A percentile compares a stretch with the other conserved stretches of the same genome.
Evolutionary conservation across 2,113 vertebrate species (phyloP).

Genomic region (Leptobrachium ailaonicum): DNA sequence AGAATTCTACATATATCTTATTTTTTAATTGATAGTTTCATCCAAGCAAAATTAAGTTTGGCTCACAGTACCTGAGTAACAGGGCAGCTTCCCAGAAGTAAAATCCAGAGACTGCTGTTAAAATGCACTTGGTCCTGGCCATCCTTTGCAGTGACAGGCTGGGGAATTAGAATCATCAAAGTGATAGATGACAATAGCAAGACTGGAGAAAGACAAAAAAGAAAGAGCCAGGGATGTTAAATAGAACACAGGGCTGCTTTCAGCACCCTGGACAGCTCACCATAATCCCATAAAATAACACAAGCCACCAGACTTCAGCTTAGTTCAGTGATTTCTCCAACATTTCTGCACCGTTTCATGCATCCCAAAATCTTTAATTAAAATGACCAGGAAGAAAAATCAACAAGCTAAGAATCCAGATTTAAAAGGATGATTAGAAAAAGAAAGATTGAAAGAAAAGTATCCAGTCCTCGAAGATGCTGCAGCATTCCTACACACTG

Average conservation of each 20-base stretch:
- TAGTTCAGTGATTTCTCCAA: background rate
- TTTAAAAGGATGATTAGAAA: background rate
- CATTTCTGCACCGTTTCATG: background rate
- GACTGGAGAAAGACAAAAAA: background rate
- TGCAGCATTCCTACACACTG: slow-evolving; percentile 37
- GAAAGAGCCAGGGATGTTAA: background rate
- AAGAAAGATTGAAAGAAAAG: background rate
- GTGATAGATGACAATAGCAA: slow-evolving; percentile 19
- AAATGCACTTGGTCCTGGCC: slow-evolving; percentile 64
- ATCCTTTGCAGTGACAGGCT: slow-evolving; percentile 49
- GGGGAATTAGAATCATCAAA: slow-evolving; percentile 41
- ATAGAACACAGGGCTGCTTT: background rate
- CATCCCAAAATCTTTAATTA: background rate
- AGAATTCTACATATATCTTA: too few species aligned
- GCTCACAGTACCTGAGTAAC: slow-evolving; percentile 71
- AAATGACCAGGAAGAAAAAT: background rate
- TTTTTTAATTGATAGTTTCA: background rate
- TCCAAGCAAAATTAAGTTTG: background rate
- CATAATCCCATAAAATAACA: slow-evolving; percentile 17
- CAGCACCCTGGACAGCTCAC: slow-evolving; percentile 40
- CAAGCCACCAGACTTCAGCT: background rate
- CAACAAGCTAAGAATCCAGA: background rate
- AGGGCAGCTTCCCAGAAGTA: slow-evolving; percentile 76
- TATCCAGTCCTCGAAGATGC: slow-evolving; percentile 6
- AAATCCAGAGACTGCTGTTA: slow-evolving; percentile 71